phyloP scores from a whole-genome alignment of 1,140 invertebrate species.

The Halotydeus destructor region DNA sequence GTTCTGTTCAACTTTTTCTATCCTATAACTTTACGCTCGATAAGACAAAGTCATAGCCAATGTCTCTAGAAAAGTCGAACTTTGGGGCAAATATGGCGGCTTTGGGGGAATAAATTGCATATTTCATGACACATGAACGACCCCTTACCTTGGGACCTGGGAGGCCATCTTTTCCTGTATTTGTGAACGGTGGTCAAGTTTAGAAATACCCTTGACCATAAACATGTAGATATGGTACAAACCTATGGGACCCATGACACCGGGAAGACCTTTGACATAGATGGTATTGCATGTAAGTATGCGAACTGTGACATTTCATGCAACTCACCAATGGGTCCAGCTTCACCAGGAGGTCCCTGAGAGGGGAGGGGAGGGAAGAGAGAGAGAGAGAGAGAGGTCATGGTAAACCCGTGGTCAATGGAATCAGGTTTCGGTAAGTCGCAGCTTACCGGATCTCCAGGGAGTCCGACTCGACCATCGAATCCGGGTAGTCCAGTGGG shows the following conservation, averaged over 20 bases:
- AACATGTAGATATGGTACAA: too few species aligned
- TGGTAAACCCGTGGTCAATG: conserved; percentile 9
- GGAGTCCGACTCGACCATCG: conserved; percentile 38
- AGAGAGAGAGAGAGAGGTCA: neutral
- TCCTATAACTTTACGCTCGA: neutral
- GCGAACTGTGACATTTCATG: too few species aligned
- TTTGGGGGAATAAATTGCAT: too few species aligned
- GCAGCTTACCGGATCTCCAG: conserved; percentile 17
- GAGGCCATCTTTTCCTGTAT: conserved; percentile 29
- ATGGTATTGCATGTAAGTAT: too few species aligned
- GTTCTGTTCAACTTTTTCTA: neutral
- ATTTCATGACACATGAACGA: too few species aligned
- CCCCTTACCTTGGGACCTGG: conserved; percentile 43
- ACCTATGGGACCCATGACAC: too few species aligned
- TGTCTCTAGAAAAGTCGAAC: too few species aligned
- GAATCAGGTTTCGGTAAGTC: neutral
- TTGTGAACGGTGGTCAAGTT: too few species aligned
- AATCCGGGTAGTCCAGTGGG: conserved; percentile 55
- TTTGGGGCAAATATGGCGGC: too few species aligned
- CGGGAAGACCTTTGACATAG: too few species aligned
- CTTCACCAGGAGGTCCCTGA: conserved; percentile 14
- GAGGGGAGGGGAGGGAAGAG: neutral
- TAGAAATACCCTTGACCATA: too few species aligned
- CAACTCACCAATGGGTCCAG: conserved; percentile 13
- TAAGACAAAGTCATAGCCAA: neutral